Percentiles rank a stretch among this genome's conserved stretches.
Evolutionary conservation across 2,797 vertebrate species (phyloP).

Genomic region (Pangasius djambal): DNA sequence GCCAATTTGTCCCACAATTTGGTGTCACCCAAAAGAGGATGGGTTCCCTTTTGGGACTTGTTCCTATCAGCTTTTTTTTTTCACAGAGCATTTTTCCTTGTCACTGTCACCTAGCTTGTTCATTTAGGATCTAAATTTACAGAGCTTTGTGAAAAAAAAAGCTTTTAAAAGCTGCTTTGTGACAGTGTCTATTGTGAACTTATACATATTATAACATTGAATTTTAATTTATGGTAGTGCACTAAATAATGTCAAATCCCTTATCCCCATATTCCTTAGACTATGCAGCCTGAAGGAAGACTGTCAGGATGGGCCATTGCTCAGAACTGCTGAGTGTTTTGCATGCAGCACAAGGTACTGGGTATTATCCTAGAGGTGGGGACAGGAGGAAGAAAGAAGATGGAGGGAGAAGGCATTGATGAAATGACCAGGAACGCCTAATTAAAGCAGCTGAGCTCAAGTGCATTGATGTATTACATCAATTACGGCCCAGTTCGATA

Average conservation of each 20-base stretch:
- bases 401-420: conserved; percentile 85
- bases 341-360: conserved; percentile 82
- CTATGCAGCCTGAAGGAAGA: conserved; percentile 63
- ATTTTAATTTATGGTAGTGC: too few relatives aligned
- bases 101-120: background rate
- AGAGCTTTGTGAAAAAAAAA: too few relatives aligned
- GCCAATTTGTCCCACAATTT: background rate
- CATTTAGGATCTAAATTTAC: background rate
- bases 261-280: conserved; percentile 52
- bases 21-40: background rate
- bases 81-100: background rate
- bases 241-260: background rate
- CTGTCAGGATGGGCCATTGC: conserved; percentile 62
- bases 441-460: conserved; percentile 99
- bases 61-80: background rate
- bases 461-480: conserved; percentile 99
- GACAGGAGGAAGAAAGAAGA: conserved; percentile 61
- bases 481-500: conserved; percentile 96
- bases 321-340: conserved; percentile 75
- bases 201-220: background rate
- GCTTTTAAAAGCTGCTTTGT: background rate
- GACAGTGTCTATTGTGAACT: background rate
- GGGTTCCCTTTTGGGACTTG: background rate
- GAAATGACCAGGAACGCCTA: conserved; percentile 96
- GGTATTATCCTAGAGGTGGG: conserved; percentile 79